Base-by-base conservation (phyloP, 2,888 invertebrate species). In the Papilio elwesi region DNA sequence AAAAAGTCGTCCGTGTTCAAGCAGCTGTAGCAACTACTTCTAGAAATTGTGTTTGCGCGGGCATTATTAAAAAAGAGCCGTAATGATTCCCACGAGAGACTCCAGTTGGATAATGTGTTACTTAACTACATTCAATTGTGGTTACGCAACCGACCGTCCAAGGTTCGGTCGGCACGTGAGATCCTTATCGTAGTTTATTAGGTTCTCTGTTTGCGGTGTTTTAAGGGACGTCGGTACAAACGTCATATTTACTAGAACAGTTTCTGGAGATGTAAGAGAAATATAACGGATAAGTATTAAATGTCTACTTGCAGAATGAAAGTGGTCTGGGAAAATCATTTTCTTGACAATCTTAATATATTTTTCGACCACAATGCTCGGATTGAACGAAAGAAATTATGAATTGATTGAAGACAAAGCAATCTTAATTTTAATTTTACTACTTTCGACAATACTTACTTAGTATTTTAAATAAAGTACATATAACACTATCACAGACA, bases 41-140 rank as follows among this genome's bases (percentile, higher is more conserved):
- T 73, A 65, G 73, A 73, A 73, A 73, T 51, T 67, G 59, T 70
- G 68, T 69, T 62, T 62, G 66, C 43, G 70, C 36, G 70, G 26
- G 66, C 66, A 70, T 73, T 73, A 73, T 73, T 73, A 73, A 73
- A 73, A 62, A 73, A 73, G 49, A 68, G 73, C 52, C 70, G 73
- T 73, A 73, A 73, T 73, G 73, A 65, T 91, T 92, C 92, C 88
- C 92, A 92, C 91, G 90, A 78, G 82, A 76, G 82, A 70, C 75
- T 73, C 71, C 74, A 68, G 85, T 91, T 89, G 89, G 88, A 92
- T 91, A 92, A 86, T 81, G 78, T 75, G 86, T 92, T 92, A 92
- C 90, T 88, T 92, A 90, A 91, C 86, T 78, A 83, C 87, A 86
- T 85, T 87, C 85, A 86, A 81, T 83, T 73, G 73, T 81, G 74